phyloP scores from a whole-genome alignment of 2,113 vertebrate species.

The Mormyrus lacerda region DNA sequence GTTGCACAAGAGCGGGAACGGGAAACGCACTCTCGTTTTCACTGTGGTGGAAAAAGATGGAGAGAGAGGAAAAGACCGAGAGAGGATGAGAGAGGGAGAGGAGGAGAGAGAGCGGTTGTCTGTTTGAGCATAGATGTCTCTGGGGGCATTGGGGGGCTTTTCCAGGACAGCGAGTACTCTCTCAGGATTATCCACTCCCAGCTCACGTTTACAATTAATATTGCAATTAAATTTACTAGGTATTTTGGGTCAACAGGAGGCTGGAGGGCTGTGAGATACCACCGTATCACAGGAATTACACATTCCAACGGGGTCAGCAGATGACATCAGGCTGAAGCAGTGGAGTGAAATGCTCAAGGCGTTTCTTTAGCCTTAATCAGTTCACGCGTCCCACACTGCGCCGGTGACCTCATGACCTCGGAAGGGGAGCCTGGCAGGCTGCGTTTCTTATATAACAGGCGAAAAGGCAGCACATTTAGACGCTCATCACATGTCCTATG shows the following conservation, averaged over 20 bases:
- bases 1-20: conserved; percentile 55
- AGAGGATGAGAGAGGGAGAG: conserved; percentile 30
- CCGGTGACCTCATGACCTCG: not conserved
- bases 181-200: not conserved
- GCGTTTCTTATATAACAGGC: not conserved
- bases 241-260: not conserved
- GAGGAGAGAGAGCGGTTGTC: conserved; percentile 20
- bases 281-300: not conserved
- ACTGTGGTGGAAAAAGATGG: conserved; percentile 49
- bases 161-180: not conserved
- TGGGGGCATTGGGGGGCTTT: conserved; percentile 31
- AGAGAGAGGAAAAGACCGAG: conserved; percentile 31
- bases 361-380: conserved; percentile 9
- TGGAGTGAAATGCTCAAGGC: conserved; percentile 18
- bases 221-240: not conserved
- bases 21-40: conserved; percentile 41
- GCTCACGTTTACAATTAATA: not conserved
- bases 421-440: not conserved
- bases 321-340: not conserved
- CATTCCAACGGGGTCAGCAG: not conserved
- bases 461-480: not conserved
- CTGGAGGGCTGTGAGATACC: not conserved
- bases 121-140: conserved; percentile 47
- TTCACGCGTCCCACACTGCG: not conserved
- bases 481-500: not conserved